Percentiles rank a stretch among this genome's conserved stretches.
Evolutionary conservation across 2,888 invertebrate species (phyloP).

Genomic region (Chrysina gloriosa): DNA sequence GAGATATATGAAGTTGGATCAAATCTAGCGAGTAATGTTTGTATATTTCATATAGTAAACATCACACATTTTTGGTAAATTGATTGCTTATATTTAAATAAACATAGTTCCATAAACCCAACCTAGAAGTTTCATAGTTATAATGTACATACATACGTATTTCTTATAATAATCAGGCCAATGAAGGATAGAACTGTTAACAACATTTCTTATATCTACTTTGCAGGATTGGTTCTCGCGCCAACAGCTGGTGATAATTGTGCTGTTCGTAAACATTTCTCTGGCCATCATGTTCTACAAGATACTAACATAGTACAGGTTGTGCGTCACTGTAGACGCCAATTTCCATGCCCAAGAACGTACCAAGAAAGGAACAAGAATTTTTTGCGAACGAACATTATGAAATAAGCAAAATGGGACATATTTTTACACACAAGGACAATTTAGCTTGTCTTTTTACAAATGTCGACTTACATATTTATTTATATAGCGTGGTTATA

Average conservation of each 20-base stretch:
- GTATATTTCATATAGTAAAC: no score
- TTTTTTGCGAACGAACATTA: constrained; percentile 29
- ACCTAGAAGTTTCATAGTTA: no score
- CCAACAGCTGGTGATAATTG: constrained; percentile 93
- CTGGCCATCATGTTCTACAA: constrained; percentile 96
- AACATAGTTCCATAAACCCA: no score
- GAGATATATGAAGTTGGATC: no score
- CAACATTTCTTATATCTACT: constrained; percentile 43
- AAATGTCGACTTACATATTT: constrained; percentile 43
- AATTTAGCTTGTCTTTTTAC: constrained; percentile 40
- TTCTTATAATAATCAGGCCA: no score
- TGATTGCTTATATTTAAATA: no score
- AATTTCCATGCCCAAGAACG: constrained; percentile 29
- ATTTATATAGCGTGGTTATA: constrained; percentile 53
- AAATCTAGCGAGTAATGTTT: no score
- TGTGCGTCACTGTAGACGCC: constrained; percentile 58
- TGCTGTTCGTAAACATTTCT: constrained; percentile 93
- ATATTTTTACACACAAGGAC: constrained; percentile 37
- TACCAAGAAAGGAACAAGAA: constrained; percentile 28
- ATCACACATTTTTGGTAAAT: no score
- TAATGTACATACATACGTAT: no score
- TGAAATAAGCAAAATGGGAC: constrained; percentile 35
- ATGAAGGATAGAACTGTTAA: no score
- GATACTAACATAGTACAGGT: constrained; percentile 90
- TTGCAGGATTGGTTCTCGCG: constrained; percentile 96